These are phyloP conservation scores for Heteromyza rotundicornis DNA, from an alignment of 2,888 invertebrate species.

Conservation along the genomic window DNA sequence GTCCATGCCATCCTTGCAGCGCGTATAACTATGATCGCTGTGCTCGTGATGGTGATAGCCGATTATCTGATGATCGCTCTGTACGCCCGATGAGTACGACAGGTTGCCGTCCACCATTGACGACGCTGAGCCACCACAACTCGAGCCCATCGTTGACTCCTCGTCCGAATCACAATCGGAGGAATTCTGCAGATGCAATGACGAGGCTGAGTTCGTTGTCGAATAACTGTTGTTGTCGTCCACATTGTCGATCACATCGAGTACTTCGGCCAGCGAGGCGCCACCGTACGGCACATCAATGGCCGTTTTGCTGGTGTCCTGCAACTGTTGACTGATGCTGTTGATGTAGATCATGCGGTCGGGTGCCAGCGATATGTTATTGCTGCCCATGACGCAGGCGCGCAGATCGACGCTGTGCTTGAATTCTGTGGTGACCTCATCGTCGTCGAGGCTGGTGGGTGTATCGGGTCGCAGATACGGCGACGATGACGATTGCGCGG, in stretches of 20 bases:
- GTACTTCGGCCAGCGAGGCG: constrained; percentile 44
- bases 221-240: constrained; percentile 32
- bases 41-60: constrained; percentile 30
- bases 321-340: constrained; percentile 54
- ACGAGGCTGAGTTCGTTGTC: constrained; percentile 15
- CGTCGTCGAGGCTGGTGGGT: constrained; percentile 55
- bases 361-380: constrained; percentile 54
- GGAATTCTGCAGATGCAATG: constrained; percentile 10
- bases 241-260: constrained; percentile 54
- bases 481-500: background rate
- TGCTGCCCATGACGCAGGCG: constrained; percentile 62
- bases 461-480: constrained; percentile 52
- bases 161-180: background rate
- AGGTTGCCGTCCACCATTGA: constrained; percentile 27
- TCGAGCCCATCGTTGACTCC: background rate
- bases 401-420: constrained; percentile 58
- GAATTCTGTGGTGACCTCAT: constrained; percentile 48
- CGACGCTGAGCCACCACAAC: constrained; percentile 22
- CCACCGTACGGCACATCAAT: constrained; percentile 34
- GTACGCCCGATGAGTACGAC: constrained; percentile 30
- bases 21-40: constrained; percentile 75
- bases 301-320: constrained; percentile 51
- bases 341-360: constrained; percentile 49
- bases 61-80: constrained; percentile 33
- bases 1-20: constrained; percentile 68